These are phyloP conservation scores for Micrastur ruficollis DNA, from an alignment of 2,797 vertebrate species.

Conservation along the genomic window DNA sequence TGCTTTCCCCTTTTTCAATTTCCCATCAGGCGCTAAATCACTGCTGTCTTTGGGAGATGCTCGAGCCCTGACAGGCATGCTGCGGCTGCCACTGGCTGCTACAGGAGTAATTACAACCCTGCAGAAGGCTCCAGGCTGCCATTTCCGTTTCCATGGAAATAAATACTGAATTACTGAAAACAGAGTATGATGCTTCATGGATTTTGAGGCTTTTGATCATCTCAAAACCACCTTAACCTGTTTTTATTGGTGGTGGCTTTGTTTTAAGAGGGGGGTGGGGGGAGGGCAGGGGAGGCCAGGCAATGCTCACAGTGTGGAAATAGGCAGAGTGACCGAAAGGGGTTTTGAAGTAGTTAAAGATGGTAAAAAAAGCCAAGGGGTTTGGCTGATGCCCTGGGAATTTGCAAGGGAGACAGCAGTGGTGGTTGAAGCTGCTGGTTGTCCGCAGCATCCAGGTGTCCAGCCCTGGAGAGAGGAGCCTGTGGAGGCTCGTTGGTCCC, in stretches of 20 bases:
- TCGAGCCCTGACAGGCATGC: not conserved
- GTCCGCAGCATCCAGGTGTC: not conserved
- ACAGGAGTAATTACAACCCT: slow-evolving; percentile 58
- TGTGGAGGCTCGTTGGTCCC: accelerated
- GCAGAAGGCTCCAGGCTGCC: slow-evolving; percentile 53
- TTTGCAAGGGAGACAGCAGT: not conserved
- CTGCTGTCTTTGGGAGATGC: not conserved
- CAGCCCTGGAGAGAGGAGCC: not conserved
- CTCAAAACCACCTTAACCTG: not conserved
- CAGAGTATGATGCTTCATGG: not conserved
- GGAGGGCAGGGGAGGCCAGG: no score
- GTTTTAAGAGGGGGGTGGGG: not conserved
- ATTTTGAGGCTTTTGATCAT: slow-evolving; percentile 9
- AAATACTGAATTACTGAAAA: slow-evolving; percentile 47
- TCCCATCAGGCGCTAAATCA: not conserved
- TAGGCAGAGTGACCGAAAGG: accelerated
- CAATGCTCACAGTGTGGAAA: not conserved
- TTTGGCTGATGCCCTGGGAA: not conserved
- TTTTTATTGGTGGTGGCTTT: not conserved
- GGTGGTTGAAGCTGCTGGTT: not conserved
- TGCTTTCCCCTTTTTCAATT: not conserved
- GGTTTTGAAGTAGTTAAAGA: not conserved
- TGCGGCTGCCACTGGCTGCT: slow-evolving; percentile 29
- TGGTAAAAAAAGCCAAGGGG: not conserved
- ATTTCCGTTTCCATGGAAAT: slow-evolving; percentile 67